phyloP scores from a whole-genome alignment of 2,797 vertebrate species.

The Poeciliopsis paucimaculata region DNA sequence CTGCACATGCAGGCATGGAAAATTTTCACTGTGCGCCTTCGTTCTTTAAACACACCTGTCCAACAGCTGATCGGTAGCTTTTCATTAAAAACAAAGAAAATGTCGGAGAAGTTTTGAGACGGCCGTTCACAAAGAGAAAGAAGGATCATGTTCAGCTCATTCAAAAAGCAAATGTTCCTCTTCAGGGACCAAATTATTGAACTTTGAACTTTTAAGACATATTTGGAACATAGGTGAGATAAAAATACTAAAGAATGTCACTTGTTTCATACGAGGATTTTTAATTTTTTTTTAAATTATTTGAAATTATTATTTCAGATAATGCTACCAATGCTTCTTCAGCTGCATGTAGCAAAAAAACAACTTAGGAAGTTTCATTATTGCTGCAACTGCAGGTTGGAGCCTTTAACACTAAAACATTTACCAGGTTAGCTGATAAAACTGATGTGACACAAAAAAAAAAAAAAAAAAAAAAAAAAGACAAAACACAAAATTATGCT shows the following conservation, averaged over 20 bases:
- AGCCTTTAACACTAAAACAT: neutral
- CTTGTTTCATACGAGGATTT: neutral
- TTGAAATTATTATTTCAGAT: neutral
- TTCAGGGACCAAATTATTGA: neutral
- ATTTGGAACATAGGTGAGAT: neutral
- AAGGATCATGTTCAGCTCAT: constrained; percentile 11
- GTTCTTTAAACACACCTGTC: constrained; percentile 16
- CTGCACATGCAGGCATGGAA: constrained; percentile 16
- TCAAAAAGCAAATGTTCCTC: constrained; percentile 17
- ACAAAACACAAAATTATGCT: neutral
- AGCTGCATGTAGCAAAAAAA: neutral
- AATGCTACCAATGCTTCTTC: neutral
- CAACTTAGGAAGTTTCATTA: neutral
- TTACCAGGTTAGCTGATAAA: neutral
- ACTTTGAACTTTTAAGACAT: neutral
- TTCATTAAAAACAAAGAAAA: constrained; percentile 16
- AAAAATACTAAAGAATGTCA: neutral
- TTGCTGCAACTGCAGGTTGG: neutral
- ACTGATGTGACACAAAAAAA: neutral
- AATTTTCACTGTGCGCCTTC: constrained; percentile 30
- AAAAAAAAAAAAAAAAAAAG: too few relatives aligned
- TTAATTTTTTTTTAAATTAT: neutral
- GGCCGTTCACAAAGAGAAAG: neutral
- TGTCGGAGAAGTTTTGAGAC: constrained; percentile 8
- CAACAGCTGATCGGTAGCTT: constrained; percentile 27